A percentile compares a stretch with the other conserved stretches of the same genome.
These are phyloP conservation scores for Embidobia sp. DNA, from an alignment of 2,888 invertebrate genomes.

Conservation along the genomic window DNA sequence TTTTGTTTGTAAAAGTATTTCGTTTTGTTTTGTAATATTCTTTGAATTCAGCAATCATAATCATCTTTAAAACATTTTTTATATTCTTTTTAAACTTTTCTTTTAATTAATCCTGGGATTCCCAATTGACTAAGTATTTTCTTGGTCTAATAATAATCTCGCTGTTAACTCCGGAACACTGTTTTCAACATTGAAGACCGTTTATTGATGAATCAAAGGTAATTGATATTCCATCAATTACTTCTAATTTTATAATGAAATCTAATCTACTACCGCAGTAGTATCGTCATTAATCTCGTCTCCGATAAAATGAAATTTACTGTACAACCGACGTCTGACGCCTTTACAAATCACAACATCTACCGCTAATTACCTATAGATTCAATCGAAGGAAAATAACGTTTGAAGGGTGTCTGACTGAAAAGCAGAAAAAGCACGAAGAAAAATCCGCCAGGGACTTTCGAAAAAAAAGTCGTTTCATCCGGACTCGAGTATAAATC, in stretches of 20 bases:
- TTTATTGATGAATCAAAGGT: constrained; percentile 50
- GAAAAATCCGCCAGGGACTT: not conserved
- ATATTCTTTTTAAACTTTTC: no score
- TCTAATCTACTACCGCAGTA: constrained; percentile 52
- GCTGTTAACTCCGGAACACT: constrained; percentile 11
- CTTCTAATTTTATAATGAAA: constrained; percentile 39
- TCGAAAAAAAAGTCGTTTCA: no score
- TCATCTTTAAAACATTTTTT: no score
- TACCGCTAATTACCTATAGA: constrained; percentile 28
- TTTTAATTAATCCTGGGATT: no score
- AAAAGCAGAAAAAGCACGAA: no score
- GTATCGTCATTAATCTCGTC: constrained; percentile 38
- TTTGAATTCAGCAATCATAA: no score
- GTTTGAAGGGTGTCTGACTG: no score
- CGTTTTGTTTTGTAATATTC: no score
- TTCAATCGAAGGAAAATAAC: no score
- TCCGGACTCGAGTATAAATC: constrained; percentile 14
- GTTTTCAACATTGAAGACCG: not conserved
- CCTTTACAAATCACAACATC: constrained; percentile 26
- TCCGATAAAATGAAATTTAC: constrained; percentile 37
- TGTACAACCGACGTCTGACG: constrained; percentile 14
- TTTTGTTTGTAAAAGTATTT: no score
- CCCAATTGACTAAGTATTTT: no score
- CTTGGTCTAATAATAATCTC: no score
- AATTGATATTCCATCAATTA: constrained; percentile 59